phyloP scores from a whole-genome alignment of 53 echinoderm and acorn worm genomes.

The Zoroaster sp. region DNA sequence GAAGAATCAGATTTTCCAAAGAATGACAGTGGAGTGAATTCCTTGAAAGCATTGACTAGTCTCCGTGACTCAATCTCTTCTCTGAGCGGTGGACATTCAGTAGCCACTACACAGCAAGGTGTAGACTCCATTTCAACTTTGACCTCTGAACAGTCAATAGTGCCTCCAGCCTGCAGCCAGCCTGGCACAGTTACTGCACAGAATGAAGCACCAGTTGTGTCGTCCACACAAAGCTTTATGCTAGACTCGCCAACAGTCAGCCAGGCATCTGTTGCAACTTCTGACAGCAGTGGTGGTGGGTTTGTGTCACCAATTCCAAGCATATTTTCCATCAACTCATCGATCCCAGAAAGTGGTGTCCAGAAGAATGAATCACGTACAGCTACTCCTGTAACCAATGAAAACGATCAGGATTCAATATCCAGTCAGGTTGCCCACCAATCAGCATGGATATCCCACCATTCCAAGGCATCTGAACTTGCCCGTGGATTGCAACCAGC shows the following conservation, averaged over 20 bases:
- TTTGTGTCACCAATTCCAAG: conserved; percentile 45
- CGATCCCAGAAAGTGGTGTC: conserved; percentile 41
- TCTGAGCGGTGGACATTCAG: conserved; percentile 11
- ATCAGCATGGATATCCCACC: conserved; percentile 78
- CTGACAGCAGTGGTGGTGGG: conserved; percentile 30
- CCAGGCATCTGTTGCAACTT: conserved; percentile 28
- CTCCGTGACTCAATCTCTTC: conserved; percentile 56
- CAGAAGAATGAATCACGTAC: conserved; percentile 49
- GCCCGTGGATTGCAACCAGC: conserved; percentile 71
- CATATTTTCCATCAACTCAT: conserved; percentile 53
- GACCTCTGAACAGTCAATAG: background rate
- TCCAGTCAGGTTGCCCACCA: conserved; percentile 49
- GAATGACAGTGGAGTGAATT: conserved; percentile 32
- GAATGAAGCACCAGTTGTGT: background rate
- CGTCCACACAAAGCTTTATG: conserved; percentile 33
- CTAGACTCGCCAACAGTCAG: conserved; percentile 46
- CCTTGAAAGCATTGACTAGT: conserved; percentile 48
- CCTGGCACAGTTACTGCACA: background rate
- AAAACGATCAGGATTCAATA: conserved; percentile 36
- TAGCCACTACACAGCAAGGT: background rate
- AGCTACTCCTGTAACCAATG: conserved; percentile 21
- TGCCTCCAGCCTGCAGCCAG: background rate
- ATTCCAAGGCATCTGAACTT: conserved; percentile 81
- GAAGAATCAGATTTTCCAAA: conserved; percentile 62
- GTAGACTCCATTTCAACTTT: conserved; percentile 1